Base-by-base conservation (phyloP, 2,113 vertebrate genomes). In the Catharus fuscescens region DNA sequence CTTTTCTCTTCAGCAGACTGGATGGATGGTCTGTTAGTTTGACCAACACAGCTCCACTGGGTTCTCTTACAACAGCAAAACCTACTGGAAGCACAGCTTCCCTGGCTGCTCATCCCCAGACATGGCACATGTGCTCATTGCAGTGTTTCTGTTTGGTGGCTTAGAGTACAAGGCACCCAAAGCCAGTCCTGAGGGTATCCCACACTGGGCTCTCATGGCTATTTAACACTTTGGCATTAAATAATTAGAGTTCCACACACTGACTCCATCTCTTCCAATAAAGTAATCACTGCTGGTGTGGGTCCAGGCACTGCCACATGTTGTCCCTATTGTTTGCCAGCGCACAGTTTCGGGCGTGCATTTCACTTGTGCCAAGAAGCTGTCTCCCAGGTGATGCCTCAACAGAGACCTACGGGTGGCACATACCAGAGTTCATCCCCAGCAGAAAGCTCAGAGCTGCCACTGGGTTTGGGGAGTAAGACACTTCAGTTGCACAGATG, bases 341-440 rank as follows among this genome's bases (percentile, higher is more conserved):
- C 72, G 11, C 50, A 7, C 20, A 7, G 56, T 72, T 50, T 57
- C 0, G 0, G 54, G 4, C 0, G 0, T 62, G 77, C 62, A 34
- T 86, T 77, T 84, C 77, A 8, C 23, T 62, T 47, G 24, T 54
- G 73, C 64, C 89, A 73, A 54, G 52, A 59, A 74, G 8, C 56
- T 74, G 26, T 52, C 50, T 80, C 71, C 67, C 60, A 71, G 42
- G 42, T 66, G 83, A 34, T 86, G 47, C 40, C 59, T 83, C 29
- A 83, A 53, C n/a, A 53, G 50, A 80, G 31, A 59, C 31, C 3
- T 5, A 65, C 1, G 12, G n/a, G 54, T 93, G 29, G 17, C 36
- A 25, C 29, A 7, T 25, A 36, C 21, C 40, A 61, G 54, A 44
- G 45, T 15, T 60, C 3, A 1, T 64, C 83, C 52, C 54, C 54